These are phyloP conservation scores for Diachasmimorpha longicaudata DNA, from an alignment of 1,140 invertebrate species.

Conservation along the genomic window DNA sequence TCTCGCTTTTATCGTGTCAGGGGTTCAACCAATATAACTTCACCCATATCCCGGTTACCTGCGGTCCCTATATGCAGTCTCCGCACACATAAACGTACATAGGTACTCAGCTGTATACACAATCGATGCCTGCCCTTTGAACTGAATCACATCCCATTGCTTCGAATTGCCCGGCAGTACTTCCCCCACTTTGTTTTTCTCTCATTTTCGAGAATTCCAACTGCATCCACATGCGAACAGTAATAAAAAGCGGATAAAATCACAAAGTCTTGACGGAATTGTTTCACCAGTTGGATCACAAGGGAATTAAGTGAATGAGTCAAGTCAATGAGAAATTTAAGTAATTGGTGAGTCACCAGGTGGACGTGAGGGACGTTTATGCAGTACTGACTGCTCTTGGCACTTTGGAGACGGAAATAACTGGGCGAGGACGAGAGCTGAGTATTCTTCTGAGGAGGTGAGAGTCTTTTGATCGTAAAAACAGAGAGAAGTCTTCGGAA, in stretches of 20 bases:
- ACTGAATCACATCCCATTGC: conserved; percentile 18
- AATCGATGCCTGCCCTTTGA: conserved; percentile 27
- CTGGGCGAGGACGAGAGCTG: not conserved
- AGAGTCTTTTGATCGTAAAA: too few relatives aligned
- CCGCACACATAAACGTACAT: not conserved
- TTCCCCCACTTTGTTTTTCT: not conserved
- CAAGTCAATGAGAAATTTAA: not conserved
- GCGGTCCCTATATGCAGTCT: not conserved
- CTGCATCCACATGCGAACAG: not conserved
- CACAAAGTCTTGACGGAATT: not conserved
- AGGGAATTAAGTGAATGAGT: not conserved
- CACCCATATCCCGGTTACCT: conserved; percentile 1
- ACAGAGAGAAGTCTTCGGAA: too few relatives aligned
- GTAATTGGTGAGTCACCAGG: not conserved
- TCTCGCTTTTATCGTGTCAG: conserved; percentile 20
- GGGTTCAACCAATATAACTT: conserved; percentile 25
- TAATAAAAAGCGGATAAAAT: not conserved
- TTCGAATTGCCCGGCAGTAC: conserved; percentile 11
- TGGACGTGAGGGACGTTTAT: not conserved
- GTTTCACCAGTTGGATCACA: not conserved
- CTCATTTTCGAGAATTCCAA: not conserved
- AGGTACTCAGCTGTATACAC: not conserved
- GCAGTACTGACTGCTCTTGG: not conserved
- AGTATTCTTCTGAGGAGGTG: too few relatives aligned
- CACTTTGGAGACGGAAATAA: not conserved